Evolutionary conservation across 1,140 invertebrate genomes (phyloP).

Genomic region (Drosophila setifemur): DNA sequence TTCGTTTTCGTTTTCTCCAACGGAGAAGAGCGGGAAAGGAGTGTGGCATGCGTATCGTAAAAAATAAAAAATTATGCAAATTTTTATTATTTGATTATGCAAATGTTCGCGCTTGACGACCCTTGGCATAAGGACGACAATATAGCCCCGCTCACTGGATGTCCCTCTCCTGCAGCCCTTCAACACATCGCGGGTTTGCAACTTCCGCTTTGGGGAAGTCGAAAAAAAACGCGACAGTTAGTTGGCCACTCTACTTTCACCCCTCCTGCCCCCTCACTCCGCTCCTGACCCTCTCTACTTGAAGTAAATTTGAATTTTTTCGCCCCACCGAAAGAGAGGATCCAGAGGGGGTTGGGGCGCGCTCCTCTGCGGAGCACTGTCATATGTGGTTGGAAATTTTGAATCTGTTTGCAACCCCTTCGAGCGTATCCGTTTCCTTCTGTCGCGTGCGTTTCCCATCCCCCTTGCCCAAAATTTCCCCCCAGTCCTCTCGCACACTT

Average conservation of each 20-base stretch:
- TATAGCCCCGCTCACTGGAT: constrained; percentile 27
- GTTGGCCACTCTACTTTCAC: constrained; percentile 53
- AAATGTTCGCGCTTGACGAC: constrained; percentile 82
- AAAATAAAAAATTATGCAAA: constrained; percentile 82
- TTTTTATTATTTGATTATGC: constrained; percentile 83
- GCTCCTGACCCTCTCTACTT: constrained; percentile 35
- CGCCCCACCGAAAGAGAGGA: background rate
- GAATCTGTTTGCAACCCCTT: constrained; percentile 81
- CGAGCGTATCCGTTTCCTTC: constrained; percentile 80
- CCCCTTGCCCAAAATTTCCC: background rate
- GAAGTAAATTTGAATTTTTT: constrained; percentile 70
- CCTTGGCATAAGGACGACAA: constrained; percentile 82
- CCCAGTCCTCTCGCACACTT: constrained; percentile 26
- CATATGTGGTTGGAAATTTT: constrained; percentile 82
- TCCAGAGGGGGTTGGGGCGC: background rate
- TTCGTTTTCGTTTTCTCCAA: constrained; percentile 8
- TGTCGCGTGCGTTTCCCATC: constrained; percentile 68
- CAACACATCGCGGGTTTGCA: constrained; percentile 42
- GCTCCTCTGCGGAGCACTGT: constrained; percentile 71
- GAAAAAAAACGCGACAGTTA: constrained; percentile 56
- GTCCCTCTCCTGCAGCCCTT: background rate
- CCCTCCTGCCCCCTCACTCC: background rate
- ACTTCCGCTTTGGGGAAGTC: constrained; percentile 55
- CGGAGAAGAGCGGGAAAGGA: background rate
- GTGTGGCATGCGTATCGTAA: constrained; percentile 69